These are phyloP conservation scores for Cephus rjabovi DNA, from an alignment of 2,888 invertebrate species.

Conservation along the genomic window DNA sequence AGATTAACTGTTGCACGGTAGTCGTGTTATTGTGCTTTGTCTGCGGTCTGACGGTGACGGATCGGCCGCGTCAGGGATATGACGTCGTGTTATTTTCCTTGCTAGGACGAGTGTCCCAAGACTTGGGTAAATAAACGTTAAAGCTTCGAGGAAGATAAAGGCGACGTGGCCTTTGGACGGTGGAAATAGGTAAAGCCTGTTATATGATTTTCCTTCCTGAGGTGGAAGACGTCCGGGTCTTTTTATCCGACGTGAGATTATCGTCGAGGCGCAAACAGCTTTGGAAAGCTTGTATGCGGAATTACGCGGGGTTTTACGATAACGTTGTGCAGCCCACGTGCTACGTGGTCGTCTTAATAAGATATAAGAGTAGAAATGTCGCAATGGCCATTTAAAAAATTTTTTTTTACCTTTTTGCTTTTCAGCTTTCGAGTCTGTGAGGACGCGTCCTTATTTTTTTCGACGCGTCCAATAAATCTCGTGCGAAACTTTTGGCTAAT, in stretches of 20 bases:
- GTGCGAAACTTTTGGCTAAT: slow-evolving; percentile 30
- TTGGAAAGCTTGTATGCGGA: background rate
- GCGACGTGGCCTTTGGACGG: background rate
- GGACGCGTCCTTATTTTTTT: background rate
- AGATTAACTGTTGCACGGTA: background rate
- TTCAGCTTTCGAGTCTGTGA: background rate
- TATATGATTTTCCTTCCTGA: background rate
- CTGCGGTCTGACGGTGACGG: background rate
- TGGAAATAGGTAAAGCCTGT: background rate
- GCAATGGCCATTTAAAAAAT: background rate
- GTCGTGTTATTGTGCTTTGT: background rate
- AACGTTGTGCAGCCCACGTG: background rate
- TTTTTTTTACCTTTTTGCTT: background rate
- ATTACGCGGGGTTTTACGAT: background rate
- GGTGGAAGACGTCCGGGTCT: background rate
- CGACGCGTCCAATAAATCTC: background rate
- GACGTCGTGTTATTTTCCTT: background rate
- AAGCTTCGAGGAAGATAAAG: background rate
- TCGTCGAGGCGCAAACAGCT: background rate
- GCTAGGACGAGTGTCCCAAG: background rate
- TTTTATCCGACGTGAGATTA: background rate
- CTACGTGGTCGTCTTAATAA: background rate
- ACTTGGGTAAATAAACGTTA: background rate
- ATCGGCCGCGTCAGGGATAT: background rate
- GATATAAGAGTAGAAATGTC: background rate